Base-by-base conservation (phyloP, 2,888 invertebrate species). In the Monopis laevigella region DNA sequence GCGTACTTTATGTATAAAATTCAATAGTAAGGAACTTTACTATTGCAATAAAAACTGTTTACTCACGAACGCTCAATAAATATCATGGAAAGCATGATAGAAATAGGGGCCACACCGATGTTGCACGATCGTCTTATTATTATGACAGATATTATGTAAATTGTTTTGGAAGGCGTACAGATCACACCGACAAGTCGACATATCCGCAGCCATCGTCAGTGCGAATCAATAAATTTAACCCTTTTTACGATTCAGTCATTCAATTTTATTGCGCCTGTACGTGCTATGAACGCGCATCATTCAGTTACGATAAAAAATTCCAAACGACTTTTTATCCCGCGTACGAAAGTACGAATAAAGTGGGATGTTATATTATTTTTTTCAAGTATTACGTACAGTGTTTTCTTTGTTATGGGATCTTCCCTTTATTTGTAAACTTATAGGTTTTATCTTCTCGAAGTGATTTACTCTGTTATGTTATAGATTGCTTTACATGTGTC, bases 151-250 rank as follows among this genome's bases (percentile, higher is more conserved):
- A 64, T 65, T 73, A 73, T 72, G 69, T 56, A 71, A 70, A 71
- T 72, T 63, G 64, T 62, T 65, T 59, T 60, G 57, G 54, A 21
- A 36, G 34, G 18, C 18, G 34, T 17, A 17, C n/a, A 16, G 18
- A n/a, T 17, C n/a, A 18, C 24, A 6, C 6, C 17, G 34, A n/a
- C n/a, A n/a, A 5, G 8, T 13, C 13, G 32, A 24, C 13, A 28
- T 27, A 14, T 12, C 28, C 40, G 29, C 14, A 43, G 43, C 40
- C 44, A 43, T 70, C 61, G 66, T 65, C 70, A 67, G 70, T 71
- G 63, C 53, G 66, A 73, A 71, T 74, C 72, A 73, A 75, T 77
- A 74, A 73, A 75, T 74, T 73, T 66, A 73, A 72, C 72, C 71
- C 71, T 65, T 73, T 75, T 74, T 75, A 75, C 62, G 70, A 72